These are phyloP conservation scores for Apogon talboti DNA, from an alignment of 2,797 vertebrate species.

Conservation along the genomic window DNA sequence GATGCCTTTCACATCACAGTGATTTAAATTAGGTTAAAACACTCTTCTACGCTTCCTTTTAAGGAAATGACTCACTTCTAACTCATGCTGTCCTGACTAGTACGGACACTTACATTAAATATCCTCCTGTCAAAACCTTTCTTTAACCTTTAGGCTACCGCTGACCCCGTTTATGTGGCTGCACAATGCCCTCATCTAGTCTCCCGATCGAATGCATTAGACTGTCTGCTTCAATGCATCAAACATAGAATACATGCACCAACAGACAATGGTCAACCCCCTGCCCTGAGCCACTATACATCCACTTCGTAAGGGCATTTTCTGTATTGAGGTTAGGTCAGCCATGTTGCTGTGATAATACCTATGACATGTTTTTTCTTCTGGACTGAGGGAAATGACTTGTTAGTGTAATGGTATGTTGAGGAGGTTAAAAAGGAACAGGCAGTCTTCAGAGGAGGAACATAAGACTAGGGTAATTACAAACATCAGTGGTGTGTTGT, in stretches of 20 bases:
- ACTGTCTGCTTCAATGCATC: conserved; percentile 58
- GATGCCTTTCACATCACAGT: too few species aligned
- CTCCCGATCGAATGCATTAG: conserved; percentile 59
- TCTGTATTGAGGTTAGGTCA: conserved; percentile 51
- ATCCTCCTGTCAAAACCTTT: conserved; percentile 23
- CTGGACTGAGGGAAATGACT: conserved; percentile 8
- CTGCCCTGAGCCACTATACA: conserved; percentile 50
- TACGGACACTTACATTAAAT: conserved; percentile 3
- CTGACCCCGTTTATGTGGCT: conserved; percentile 58
- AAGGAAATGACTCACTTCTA: conserved; percentile 5
- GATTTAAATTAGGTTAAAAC: too few species aligned
- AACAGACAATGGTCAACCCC: conserved; percentile 49
- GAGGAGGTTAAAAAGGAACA: conserved; percentile 1
- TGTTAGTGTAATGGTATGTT: neutral
- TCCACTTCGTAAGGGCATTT: conserved; percentile 36
- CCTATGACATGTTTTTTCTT: conserved; percentile 10
- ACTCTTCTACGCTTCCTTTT: neutral
- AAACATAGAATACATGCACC: conserved; percentile 41
- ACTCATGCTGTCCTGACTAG: conserved; percentile 15
- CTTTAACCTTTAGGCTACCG: conserved; percentile 61
- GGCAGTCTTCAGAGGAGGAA: neutral
- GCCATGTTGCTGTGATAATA: conserved; percentile 14
- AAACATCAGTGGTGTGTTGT: too few species aligned
- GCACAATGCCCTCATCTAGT: conserved; percentile 45
- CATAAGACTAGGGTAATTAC: too few species aligned